Evolutionary conservation across 2,797 vertebrate species (phyloP).

Genomic region (Phalloptychus januarius): DNA sequence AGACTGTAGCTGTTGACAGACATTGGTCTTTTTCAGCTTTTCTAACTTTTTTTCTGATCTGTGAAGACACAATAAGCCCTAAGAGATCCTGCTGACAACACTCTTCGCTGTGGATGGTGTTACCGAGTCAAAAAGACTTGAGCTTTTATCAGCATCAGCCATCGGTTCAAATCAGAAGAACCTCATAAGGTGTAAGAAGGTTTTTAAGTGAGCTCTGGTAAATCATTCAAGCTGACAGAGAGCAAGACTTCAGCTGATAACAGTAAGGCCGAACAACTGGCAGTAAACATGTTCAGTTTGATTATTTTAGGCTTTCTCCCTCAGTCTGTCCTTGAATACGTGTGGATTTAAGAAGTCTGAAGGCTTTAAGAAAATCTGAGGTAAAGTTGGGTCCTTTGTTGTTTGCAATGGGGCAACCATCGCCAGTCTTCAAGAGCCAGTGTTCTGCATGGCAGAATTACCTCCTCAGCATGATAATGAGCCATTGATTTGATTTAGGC

Average conservation of each 20-base stretch:
- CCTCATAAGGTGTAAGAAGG: neutral
- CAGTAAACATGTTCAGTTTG: neutral
- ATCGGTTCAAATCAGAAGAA: neutral
- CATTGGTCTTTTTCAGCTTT: neutral
- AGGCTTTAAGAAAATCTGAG: neutral
- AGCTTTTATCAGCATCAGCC: neutral
- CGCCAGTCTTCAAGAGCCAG: neutral
- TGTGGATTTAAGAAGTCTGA: neutral
- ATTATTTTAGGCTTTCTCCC: neutral
- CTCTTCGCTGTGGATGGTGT: neutral
- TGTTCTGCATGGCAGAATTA: neutral
- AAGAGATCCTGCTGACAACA: neutral
- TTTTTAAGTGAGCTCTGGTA: neutral
- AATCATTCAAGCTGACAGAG: neutral
- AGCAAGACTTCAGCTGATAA: neutral
- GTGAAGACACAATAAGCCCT: neutral
- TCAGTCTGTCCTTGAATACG: neutral
- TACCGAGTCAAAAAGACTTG: neutral
- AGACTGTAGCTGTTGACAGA: neutral
- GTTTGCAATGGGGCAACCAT: neutral
- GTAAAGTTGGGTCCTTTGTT: neutral
- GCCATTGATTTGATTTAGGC: neutral
- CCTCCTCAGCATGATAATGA: neutral
- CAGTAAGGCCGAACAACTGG: neutral
- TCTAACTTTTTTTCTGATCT: neutral